phyloP scores from a whole-genome alignment of 2,888 invertebrate genomes.

The Malachius bipustulatus region DNA sequence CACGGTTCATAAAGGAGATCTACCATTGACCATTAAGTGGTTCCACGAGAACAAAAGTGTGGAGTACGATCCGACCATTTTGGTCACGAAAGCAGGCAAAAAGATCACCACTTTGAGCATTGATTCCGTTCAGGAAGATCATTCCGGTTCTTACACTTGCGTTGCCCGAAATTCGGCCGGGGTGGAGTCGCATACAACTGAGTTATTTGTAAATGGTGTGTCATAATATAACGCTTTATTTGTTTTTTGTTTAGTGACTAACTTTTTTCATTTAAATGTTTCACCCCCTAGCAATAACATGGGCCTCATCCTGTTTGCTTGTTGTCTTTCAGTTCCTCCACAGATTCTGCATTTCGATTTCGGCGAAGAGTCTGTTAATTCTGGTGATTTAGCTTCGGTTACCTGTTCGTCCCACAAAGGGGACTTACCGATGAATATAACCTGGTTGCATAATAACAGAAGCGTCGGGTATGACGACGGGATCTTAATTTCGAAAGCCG shows the following conservation, averaged over 20 bases:
- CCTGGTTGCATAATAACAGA: constrained; percentile 61
- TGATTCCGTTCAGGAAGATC: constrained; percentile 44
- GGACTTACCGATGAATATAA: constrained; percentile 59
- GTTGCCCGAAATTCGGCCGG: constrained; percentile 53
- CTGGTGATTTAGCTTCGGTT: constrained; percentile 55
- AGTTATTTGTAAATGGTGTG: too few species aligned
- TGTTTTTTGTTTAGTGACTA: too few species aligned
- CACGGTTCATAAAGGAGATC: constrained; percentile 58
- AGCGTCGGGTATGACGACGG: constrained; percentile 32
- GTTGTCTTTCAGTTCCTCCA: constrained; percentile 31
- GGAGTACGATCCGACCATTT: constrained; percentile 31
- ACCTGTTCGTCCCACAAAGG: constrained; percentile 60
- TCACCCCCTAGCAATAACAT: too few species aligned
- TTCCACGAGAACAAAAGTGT: constrained; percentile 36
- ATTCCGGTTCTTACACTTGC: constrained; percentile 52
- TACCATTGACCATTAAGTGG: constrained; percentile 54
- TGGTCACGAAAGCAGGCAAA: constrained; percentile 37
- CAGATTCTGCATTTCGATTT: constrained; percentile 35
- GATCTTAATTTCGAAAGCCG: constrained; percentile 32
- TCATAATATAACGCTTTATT: too few species aligned
- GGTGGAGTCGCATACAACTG: too few species aligned
- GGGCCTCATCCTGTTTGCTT: too few species aligned
- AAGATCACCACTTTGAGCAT: constrained; percentile 46
- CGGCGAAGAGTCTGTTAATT: constrained; percentile 49
- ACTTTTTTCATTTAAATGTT: too few species aligned